Percentiles rank a stretch among this genome's conserved stretches.
Evolutionary conservation across 2,888 invertebrate genomes (phyloP).

Genomic region (Eupithecia insigniata): DNA sequence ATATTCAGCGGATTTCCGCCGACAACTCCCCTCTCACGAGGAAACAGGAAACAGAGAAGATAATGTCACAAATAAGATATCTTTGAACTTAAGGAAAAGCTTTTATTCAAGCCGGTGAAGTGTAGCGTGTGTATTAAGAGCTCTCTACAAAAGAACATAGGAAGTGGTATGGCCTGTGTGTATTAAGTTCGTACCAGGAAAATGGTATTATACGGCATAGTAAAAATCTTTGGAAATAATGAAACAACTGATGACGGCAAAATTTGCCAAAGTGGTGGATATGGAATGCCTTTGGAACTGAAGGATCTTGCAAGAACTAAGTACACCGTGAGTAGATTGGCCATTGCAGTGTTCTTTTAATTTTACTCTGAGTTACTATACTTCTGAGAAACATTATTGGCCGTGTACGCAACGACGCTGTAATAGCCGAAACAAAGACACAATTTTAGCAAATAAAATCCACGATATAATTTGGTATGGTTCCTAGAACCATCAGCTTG

Average conservation of each 20-base stretch:
- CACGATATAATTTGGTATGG: not conserved
- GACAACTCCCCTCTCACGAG: not conserved
- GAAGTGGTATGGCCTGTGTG: not conserved
- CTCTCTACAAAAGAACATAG: not conserved
- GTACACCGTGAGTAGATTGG: not conserved
- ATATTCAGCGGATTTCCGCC: constrained; percentile 11
- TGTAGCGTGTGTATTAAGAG: not conserved
- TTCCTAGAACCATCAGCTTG: not conserved
- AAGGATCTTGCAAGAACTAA: not conserved
- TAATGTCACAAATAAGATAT: constrained; percentile 12
- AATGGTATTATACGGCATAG: not conserved
- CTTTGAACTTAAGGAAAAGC: constrained; percentile 24
- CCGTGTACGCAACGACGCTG: too few species aligned
- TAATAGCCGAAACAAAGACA: not conserved
- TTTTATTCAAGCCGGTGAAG: constrained; percentile 5
- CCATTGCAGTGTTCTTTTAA: not conserved
- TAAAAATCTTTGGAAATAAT: not conserved
- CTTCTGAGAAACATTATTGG: too few species aligned
- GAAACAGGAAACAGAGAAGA: constrained; percentile 14
- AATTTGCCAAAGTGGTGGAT: not conserved
- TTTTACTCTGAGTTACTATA: not conserved
- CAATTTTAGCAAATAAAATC: too few species aligned
- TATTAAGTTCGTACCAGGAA: not conserved
- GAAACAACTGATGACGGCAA: not conserved
- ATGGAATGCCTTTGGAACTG: not conserved